These are phyloP conservation scores for Casuarius casuarius DNA, from an alignment of 2,113 vertebrate genomes.

Conservation along the genomic window DNA sequence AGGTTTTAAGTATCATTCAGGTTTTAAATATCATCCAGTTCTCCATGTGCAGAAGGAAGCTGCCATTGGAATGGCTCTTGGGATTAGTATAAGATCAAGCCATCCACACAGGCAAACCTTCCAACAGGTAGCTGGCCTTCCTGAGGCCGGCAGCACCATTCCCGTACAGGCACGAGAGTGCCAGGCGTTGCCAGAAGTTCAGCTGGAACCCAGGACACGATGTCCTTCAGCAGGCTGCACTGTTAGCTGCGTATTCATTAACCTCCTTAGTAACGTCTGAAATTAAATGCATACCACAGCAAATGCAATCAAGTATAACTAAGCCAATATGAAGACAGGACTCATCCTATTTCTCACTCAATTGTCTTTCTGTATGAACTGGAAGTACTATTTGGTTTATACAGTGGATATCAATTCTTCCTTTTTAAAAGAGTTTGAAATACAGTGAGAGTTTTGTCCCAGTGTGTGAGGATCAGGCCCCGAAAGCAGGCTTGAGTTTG, in stretches of 20 bases:
- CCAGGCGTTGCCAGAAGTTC: neutral
- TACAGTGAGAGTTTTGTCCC: rapidly evolving
- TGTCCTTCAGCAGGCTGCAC: neutral
- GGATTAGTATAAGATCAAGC: neutral
- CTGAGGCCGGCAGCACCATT: rapidly evolving
- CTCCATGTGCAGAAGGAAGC: neutral
- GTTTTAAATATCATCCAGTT: neutral
- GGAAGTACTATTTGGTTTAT: neutral
- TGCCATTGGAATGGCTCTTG: neutral
- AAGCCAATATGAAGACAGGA: neutral
- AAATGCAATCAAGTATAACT: neutral
- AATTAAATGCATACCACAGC: neutral
- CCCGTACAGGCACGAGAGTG: no score
- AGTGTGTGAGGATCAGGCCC: neutral
- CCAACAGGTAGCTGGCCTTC: neutral
- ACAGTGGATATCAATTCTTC: neutral
- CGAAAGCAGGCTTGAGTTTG: neutral
- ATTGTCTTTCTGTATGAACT: neutral
- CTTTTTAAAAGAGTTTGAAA: neutral
- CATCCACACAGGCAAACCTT: neutral
- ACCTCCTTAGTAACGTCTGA: neutral
- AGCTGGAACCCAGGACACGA: neutral
- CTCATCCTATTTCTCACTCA: neutral
- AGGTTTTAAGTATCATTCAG: neutral
- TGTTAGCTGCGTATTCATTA: neutral